Evolutionary conservation across 2,797 vertebrate genomes (phyloP).

Genomic region (Sebastes variabilis): DNA sequence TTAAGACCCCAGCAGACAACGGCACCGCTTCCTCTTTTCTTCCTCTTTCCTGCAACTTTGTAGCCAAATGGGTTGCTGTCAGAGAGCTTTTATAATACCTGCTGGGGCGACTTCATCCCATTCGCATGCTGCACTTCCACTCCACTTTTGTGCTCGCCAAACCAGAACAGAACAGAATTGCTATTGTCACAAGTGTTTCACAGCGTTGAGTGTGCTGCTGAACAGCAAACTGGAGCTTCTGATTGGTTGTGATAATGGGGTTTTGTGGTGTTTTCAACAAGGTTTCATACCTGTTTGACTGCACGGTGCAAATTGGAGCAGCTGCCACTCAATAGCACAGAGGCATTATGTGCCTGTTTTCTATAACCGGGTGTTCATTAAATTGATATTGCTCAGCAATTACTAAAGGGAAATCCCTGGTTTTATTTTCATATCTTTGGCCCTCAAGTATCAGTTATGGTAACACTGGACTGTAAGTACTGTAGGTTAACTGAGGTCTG

Average conservation of each 20-base stretch:
- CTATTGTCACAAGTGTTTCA: slow-evolving; percentile 49
- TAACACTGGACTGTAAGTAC: not conserved
- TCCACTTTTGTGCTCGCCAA: slow-evolving; percentile 52
- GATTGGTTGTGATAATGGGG: slow-evolving; percentile 44
- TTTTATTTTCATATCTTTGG: not conserved
- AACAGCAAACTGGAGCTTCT: slow-evolving; percentile 4
- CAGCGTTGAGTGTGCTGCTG: slow-evolving; percentile 10
- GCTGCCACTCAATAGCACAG: slow-evolving; percentile 4
- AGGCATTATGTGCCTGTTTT: not conserved
- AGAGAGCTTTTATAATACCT: slow-evolving; percentile 48
- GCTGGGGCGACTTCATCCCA: slow-evolving; percentile 40
- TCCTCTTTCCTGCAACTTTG: slow-evolving; percentile 19
- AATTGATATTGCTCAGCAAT: not conserved
- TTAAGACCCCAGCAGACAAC: slow-evolving; percentile 53
- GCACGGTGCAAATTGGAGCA: not conserved
- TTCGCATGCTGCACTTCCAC: slow-evolving; percentile 34
- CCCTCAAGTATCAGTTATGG: not conserved
- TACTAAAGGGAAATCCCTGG: not conserved
- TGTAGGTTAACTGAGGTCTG: not conserved
- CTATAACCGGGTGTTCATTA: slow-evolving; percentile 3
- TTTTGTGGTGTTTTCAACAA: slow-evolving; percentile 34
- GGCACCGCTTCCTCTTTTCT: slow-evolving; percentile 8
- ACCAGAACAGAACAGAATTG: slow-evolving; percentile 46
- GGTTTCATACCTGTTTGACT: slow-evolving; percentile 34
- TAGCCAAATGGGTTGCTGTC: slow-evolving; percentile 31